Conservation (phyloP, 1,140 invertebrate species). For the Epicauta chinensis region DNA sequence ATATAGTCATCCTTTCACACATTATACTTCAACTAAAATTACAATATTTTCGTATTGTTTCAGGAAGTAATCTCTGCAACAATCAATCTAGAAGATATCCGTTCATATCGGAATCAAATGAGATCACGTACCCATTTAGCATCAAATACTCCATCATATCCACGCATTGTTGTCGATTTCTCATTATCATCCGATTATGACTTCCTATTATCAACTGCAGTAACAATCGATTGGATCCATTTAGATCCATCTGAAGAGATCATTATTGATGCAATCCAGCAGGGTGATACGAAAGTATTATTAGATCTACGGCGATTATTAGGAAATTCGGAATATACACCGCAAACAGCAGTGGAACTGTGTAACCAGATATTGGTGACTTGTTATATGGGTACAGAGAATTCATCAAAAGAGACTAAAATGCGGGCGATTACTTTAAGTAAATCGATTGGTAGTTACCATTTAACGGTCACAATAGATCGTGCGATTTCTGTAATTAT, state of each 20-base stretch:
- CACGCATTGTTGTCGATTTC: slow-evolving; percentile 75
- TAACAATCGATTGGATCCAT: slow-evolving; percentile 60
- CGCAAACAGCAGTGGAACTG: slow-evolving; percentile 73
- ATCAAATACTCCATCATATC: slow-evolving; percentile 60
- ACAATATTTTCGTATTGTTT: slow-evolving; percentile 31
- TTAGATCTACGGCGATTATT: slow-evolving; percentile 81
- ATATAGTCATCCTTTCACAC: not conserved
- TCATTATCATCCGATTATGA: slow-evolving; percentile 64
- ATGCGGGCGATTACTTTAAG: slow-evolving; percentile 71
- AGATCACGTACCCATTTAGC: slow-evolving; percentile 67
- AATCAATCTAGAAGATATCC: slow-evolving; percentile 87
- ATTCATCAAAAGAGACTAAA: slow-evolving; percentile 88
- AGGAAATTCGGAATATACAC: slow-evolving; percentile 77
- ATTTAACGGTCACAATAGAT: slow-evolving; percentile 83
- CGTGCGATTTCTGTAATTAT: slow-evolving; percentile 77
- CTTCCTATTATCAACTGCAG: slow-evolving; percentile 50
- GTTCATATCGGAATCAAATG: slow-evolving; percentile 69
- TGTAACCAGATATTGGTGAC: slow-evolving; percentile 88
- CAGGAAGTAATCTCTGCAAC: slow-evolving; percentile 82
- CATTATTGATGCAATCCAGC: slow-evolving; percentile 72
- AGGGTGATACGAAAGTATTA: slow-evolving; percentile 67
- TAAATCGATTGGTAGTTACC: slow-evolving; percentile 72
- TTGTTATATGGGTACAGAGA: slow-evolving; percentile 95
- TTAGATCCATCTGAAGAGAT: slow-evolving; percentile 84
- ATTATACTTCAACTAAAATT: too few relatives aligned